Conservation (phyloP, 2,888 invertebrate genomes). For the Morpho helenor region DNA sequence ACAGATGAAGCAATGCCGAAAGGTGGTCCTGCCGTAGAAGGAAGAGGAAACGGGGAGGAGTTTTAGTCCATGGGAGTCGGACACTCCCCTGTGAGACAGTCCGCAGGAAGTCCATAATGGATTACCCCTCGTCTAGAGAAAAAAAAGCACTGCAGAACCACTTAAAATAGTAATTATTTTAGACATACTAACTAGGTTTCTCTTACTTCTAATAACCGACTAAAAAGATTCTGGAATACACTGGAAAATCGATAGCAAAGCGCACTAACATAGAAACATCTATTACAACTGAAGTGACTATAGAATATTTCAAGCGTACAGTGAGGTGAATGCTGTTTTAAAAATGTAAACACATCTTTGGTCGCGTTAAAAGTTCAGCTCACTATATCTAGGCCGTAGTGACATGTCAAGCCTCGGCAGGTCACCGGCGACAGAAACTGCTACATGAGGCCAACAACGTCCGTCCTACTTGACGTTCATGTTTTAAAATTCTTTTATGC, state of each 20-base stretch:
- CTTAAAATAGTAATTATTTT: no score
- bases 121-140: no score
- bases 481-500: constrained; percentile 14
- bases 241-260: not conserved
- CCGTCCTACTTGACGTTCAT: constrained; percentile 4
- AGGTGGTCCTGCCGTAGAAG: no score
- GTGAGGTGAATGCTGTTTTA: constrained; percentile 11
- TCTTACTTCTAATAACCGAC: no score
- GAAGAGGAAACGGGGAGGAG: no score
- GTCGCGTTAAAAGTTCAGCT: constrained; percentile 11
- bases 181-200: no score
- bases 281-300: constrained; percentile 1
- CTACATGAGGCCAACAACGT: constrained; percentile 9
- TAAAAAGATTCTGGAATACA: no score
- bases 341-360: constrained; percentile 14
- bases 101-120: no score
- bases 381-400: constrained; percentile 9
- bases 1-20: no score
- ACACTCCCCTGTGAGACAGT: no score
- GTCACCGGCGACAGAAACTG: constrained; percentile 12
- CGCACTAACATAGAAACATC: constrained; percentile 3
- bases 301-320: constrained; percentile 9
- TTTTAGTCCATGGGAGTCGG: no score
- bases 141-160: no score
- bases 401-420: constrained; percentile 14